phyloP scores from a whole-genome alignment of 2,113 vertebrate genomes.

The Laticauda laticaudata region DNA sequence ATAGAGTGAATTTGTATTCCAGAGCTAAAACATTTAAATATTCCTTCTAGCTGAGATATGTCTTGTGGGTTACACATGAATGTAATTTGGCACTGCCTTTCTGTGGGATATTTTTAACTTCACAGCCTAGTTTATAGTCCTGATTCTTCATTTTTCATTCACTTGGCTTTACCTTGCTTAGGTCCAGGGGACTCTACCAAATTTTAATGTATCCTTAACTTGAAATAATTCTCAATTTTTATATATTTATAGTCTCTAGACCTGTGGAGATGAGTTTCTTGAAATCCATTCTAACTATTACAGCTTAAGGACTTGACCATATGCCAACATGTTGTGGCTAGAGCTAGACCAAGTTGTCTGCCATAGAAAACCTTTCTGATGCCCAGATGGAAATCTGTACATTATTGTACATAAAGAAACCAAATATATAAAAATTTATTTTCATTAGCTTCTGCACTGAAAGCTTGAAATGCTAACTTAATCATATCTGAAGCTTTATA shows the following conservation, averaged over 20 bases:
- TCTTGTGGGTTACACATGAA: background rate
- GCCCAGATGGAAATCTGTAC: background rate
- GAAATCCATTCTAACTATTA: background rate
- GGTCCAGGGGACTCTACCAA: background rate
- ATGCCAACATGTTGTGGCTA: background rate
- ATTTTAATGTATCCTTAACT: background rate
- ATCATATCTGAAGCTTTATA: background rate
- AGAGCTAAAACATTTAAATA: background rate
- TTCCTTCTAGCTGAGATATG: background rate
- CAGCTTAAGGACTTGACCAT: background rate
- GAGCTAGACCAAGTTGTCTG: background rate
- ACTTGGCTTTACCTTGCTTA: background rate
- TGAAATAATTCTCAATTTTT: background rate
- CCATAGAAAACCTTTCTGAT: background rate
- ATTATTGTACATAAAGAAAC: background rate
- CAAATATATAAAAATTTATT: background rate
- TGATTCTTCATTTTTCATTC: background rate
- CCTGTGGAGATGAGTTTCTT: background rate
- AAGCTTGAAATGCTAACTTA: background rate
- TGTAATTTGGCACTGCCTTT: background rate
- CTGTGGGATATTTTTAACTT: background rate
- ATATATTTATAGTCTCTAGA: background rate
- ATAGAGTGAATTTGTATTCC: background rate
- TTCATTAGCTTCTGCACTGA: background rate
- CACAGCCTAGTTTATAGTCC: background rate